Evolutionary conservation across 64 coral and sea anemone genomes (phyloP), one percentile per base, ranked within the genome.

Genomic region (Platygyra sinensis): DNA sequence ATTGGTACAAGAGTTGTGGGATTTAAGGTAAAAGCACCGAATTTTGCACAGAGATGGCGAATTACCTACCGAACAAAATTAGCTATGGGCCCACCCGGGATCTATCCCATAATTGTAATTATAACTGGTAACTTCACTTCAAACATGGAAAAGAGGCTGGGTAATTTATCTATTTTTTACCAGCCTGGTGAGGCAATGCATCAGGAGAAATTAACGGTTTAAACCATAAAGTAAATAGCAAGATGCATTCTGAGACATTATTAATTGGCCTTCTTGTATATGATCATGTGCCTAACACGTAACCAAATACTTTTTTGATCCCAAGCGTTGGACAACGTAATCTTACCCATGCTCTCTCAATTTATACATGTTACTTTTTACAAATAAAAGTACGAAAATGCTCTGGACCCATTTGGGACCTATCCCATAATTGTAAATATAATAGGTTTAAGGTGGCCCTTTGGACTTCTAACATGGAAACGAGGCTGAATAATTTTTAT

Each of bases 1-100:
- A 83, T 83, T 83, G 80, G 80, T 83, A 57, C 80, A 80, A 80
- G 50, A 83, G 63, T 63, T 83, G 80, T 83, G 80, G 80, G 80
- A 83, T 83, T 83, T 83, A 83, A 31, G 54, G 80, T 83, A 62
- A 83, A 83, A 83, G 80, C 80, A 83, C 60, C 80, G 63, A 83
- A 83, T 83, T 64, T 83, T 24, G 80, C 80, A 83, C 80, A 83
- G 2, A 59, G 55, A 62, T 30, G 31, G 80, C 28, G 22, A 83
- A 24, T 8, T 38, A 83, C 55, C 55, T 62, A 62, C 4, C 59
- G 31, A 63, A 18, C 55, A 83, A 83, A 63, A 62, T 83, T 83
- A 42, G n/a, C n/a, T n/a, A n/a, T n/a, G n/a, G n/a, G n/a, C n/a
- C n/a, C n/a, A n/a, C n/a, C n/a, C n/a, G n/a, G 80, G 10, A 52